Base-by-base conservation (phyloP, 2,888 invertebrate species). In the Drosophila phalerata region DNA sequence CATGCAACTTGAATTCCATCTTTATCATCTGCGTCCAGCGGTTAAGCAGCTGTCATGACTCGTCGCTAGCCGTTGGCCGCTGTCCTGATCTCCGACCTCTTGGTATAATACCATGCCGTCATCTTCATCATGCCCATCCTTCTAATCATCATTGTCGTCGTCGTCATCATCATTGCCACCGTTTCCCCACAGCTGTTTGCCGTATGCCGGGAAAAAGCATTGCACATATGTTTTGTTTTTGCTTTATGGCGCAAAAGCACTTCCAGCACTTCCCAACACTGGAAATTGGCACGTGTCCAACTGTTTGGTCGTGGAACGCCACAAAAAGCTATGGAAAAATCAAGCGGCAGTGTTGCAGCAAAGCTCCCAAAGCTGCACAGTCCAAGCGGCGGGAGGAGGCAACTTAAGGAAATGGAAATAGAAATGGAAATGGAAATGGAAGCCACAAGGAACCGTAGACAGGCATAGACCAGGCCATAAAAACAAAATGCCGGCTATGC, bases 211-310 rank as follows among this genome's bases (percentile, higher is more conserved):
- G 57, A 49, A 19, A 64, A 66, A 88, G 88, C 88, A 81, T 68
- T 22, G 10, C 28, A 61, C 83, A 88, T 70, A 68, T 80, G 81
- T 65, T 73, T 86, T 84, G 68, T 89, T 85, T 55, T 85, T 85
- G 72, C 55, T 73, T 68, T 69, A 65, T 65, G 65, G 63, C 65
- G 52, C 53, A 61, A 64, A 72, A 67, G n/a, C n/a, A n/a, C n/a
- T n/a, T n/a, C n/a, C n/a, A 22, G 65, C 70, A 49, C 81, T 73
- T 63, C 64, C 64, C 64, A 47, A n/a, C 48, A 17, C 57, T 67
- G 79, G 84, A 85, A 75, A 13, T 30, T 72, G 85, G 83, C 89
- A 85, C 69, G 71, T 89, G 89, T 38, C 82, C 73, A 79, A 73
- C 61, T 13, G 43, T 37, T 51, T 34, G 47, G 34, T 28, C 17